These are phyloP conservation scores for Latrodectus elegans DNA, from an alignment of 2,888 invertebrate species.

Conservation along the genomic window DNA sequence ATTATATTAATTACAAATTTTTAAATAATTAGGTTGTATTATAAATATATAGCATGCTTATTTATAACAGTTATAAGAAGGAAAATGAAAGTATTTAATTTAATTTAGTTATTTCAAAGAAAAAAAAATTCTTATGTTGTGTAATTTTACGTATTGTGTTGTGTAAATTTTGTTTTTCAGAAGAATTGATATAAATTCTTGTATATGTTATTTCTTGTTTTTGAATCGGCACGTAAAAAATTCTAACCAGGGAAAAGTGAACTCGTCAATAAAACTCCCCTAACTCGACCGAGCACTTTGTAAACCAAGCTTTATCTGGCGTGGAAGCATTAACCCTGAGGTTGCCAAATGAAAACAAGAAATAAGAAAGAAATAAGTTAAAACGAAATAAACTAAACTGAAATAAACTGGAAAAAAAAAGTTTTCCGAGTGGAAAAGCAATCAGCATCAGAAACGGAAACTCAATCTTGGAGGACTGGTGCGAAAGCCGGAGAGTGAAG, in stretches of 20 bases:
- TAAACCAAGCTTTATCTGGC: slow-evolving; percentile 17
- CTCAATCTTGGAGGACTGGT: slow-evolving; percentile 33
- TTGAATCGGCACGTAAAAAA: too few relatives aligned
- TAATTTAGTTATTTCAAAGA: too few relatives aligned
- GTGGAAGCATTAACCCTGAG: slow-evolving; percentile 23
- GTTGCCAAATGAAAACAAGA: slow-evolving; percentile 16
- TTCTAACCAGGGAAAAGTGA: neutral
- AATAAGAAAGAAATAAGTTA: neutral
- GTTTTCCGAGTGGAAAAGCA: slow-evolving; percentile 47
- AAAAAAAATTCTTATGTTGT: too few relatives aligned
- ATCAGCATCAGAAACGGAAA: slow-evolving; percentile 56
- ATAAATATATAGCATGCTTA: too few relatives aligned
- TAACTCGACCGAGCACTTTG: slow-evolving; percentile 21
- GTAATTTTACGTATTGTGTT: too few relatives aligned
- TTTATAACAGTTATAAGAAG: too few relatives aligned
- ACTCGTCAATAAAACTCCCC: slow-evolving; percentile 19
- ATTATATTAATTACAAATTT: too few relatives aligned
- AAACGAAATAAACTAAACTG: neutral
- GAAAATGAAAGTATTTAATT: too few relatives aligned
- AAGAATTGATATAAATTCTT: too few relatives aligned
- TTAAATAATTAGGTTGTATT: too few relatives aligned
- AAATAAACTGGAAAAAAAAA: slow-evolving; percentile 10
- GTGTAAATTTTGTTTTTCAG: too few relatives aligned
- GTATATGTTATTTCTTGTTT: too few relatives aligned
- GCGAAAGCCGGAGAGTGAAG: slow-evolving; percentile 1